phyloP scores from a whole-genome alignment of 2,797 vertebrate species.

The Triplophysa bombifrons region DNA sequence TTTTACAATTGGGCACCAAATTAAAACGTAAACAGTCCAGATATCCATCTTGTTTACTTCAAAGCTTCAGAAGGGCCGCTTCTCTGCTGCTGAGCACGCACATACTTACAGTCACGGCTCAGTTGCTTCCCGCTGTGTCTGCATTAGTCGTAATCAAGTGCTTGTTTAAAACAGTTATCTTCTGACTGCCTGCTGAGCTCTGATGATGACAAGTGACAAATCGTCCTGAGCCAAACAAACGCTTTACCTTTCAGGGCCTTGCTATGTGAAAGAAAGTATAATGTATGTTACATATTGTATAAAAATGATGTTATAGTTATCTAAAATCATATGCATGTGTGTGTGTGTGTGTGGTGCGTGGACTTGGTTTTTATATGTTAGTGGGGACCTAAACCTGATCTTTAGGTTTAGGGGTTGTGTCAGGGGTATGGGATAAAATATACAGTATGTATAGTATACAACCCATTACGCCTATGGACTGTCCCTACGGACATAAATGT shows the following conservation, averaged over 20 bases:
- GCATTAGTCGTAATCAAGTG: constrained; percentile 76
- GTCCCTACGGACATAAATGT: too few species aligned
- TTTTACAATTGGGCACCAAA: constrained; percentile 75
- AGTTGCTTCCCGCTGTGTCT: constrained; percentile 56
- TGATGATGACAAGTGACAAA: constrained; percentile 50
- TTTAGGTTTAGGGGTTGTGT: too few species aligned
- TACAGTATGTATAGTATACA: too few species aligned
- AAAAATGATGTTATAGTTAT: background rate
- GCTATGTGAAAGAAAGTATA: background rate
- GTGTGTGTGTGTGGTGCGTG: too few species aligned
- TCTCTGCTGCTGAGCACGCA: constrained; percentile 55
- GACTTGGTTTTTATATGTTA: too few species aligned
- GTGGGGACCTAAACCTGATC: too few species aligned
- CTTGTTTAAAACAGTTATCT: constrained; percentile 55
- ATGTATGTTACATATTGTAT: background rate
- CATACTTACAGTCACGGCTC: constrained; percentile 39
- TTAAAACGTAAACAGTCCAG: constrained; percentile 76
- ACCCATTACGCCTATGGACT: too few species aligned
- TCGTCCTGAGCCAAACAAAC: constrained; percentile 16
- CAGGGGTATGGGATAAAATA: too few species aligned
- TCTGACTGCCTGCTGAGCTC: constrained; percentile 15
- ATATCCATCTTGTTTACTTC: constrained; percentile 82
- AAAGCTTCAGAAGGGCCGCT: constrained; percentile 63
- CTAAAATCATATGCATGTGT: too few species aligned
- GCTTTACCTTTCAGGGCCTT: background rate